Conservation (phyloP, 2,888 invertebrate genomes). For the Leistus spinibarbis region DNA sequence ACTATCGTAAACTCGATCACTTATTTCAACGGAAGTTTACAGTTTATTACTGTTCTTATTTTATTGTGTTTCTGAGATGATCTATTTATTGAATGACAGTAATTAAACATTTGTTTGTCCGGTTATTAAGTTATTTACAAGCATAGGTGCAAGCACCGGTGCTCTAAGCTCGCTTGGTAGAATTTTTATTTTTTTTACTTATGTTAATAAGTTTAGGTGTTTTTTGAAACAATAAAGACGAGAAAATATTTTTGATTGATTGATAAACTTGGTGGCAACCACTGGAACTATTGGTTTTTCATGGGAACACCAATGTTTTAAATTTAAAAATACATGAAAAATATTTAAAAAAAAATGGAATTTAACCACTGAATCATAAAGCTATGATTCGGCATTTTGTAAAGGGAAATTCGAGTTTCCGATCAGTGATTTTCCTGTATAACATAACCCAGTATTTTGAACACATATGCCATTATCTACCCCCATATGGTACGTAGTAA, state of each 20-base stretch:
- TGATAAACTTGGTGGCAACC: no score
- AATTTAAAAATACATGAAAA: no score
- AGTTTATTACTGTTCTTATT: not conserved
- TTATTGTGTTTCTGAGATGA: not conserved
- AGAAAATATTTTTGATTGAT: no score
- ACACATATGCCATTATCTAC: constrained; percentile 33
- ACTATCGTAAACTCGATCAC: not conserved
- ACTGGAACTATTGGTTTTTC: no score
- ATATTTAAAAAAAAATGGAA: no score
- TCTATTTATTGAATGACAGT: not conserved
- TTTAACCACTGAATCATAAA: no score
- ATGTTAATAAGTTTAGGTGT: not conserved
- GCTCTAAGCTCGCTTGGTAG: no score
- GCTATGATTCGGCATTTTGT: no score
- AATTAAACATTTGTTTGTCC: not conserved
- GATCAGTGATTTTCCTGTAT: not conserved
- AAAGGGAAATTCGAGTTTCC: not conserved
- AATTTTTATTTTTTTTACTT: no score
- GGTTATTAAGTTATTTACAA: not conserved
- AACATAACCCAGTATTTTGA: constrained; percentile 6
- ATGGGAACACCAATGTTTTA: no score
- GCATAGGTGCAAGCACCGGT: no score
- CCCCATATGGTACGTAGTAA: constrained; percentile 33
- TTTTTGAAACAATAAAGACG: no score
- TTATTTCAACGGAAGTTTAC: not conserved